A percentile compares a stretch with the other conserved stretches of the same genome.
Evolutionary conservation across 2,888 invertebrate genomes (phyloP).

Genomic region (Phyto melanocephala): DNA sequence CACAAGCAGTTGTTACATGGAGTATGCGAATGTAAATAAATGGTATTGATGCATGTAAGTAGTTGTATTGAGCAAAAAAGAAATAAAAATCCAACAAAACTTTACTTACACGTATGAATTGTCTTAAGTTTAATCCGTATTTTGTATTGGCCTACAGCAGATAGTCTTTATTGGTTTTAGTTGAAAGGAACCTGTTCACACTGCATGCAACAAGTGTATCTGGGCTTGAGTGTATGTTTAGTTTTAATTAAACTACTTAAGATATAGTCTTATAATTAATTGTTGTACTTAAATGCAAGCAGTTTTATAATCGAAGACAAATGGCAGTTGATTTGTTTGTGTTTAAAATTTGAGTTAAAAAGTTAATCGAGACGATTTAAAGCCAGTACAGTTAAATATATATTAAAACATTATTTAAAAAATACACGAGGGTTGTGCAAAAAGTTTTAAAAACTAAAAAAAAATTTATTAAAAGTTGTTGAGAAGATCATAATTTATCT

Average conservation of each 20-base stretch:
- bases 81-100: background rate
- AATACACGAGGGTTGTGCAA: background rate
- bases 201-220: conserved; percentile 32
- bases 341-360: background rate
- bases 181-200: conserved; percentile 46
- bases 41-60: conserved; percentile 13
- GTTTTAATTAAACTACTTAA: conserved; percentile 41
- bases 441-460: background rate
- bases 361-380: background rate
- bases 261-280: conserved; percentile 32
- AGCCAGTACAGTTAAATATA: too few relatives aligned
- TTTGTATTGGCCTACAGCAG: background rate
- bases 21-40: conserved; percentile 28
- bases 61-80: background rate
- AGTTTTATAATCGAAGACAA: conserved; percentile 15
- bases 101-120: background rate
- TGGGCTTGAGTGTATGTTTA: background rate
- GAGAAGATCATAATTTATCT: too few relatives aligned
- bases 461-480: too few relatives aligned
- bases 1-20: conserved; percentile 26
- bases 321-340: background rate
- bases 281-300: conserved; percentile 41
- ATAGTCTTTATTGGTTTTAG: background rate
- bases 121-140: background rate
- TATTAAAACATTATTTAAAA: background rate